Conservation (phyloP, 1,140 invertebrate genomes). For the Ganaspis sp. region DNA sequence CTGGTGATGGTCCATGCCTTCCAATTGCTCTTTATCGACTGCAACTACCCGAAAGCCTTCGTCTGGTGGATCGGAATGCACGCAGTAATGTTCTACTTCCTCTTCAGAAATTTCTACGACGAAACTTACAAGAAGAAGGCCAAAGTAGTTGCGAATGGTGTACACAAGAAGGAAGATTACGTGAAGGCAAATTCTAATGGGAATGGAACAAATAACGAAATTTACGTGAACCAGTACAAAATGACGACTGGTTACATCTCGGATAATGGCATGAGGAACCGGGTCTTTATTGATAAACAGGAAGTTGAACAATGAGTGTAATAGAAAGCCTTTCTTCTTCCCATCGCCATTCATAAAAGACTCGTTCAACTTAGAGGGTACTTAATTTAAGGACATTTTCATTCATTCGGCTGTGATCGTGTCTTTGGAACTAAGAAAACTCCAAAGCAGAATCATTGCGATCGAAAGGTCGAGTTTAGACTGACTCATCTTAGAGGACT, state of each 20-base stretch:
- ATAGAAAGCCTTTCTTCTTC: background rate
- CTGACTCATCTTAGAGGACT: background rate
- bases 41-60: constrained; percentile 87
- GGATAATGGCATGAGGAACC: constrained; percentile 69
- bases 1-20: constrained; percentile 87
- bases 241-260: constrained; percentile 73
- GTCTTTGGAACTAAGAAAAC: background rate
- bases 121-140: constrained; percentile 79
- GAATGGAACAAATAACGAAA: constrained; percentile 44
- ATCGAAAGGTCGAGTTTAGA: constrained; percentile 13
- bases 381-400: constrained; percentile 1
- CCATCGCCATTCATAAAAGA: background rate
- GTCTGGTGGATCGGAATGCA: constrained; percentile 85
- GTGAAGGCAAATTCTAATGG: constrained; percentile 39
- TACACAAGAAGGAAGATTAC: constrained; percentile 52
- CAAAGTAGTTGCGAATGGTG: constrained; percentile 29
- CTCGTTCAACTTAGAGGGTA: constrained; percentile 10
- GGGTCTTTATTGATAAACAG: constrained; percentile 71
- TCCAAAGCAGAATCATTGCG: constrained; percentile 15
- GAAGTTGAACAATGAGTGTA: constrained; percentile 53
- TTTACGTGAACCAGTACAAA: constrained; percentile 70
- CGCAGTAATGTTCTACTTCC: constrained; percentile 86
- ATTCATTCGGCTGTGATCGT: background rate
- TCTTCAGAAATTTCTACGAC: constrained; percentile 87
- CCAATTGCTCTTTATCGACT: constrained; percentile 90